A percentile compares a stretch with the other conserved stretches of the same genome.
Conservation (phyloP, 2,797 vertebrate genomes). For the Cephalopachus bancanus region DNA sequence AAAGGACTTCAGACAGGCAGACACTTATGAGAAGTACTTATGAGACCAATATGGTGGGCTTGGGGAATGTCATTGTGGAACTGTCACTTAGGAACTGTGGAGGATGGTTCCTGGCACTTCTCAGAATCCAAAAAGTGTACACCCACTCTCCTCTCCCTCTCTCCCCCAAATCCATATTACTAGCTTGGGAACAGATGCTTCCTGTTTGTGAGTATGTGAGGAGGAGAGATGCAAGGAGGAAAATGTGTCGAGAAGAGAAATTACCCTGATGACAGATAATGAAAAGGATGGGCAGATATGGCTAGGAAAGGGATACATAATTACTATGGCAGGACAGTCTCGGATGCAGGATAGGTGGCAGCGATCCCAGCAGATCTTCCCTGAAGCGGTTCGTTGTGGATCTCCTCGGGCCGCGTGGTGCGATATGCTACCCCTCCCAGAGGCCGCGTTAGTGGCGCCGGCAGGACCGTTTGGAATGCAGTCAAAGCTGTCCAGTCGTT, state of each 20-base stretch:
- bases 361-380: no score
- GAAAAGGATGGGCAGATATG: neutral
- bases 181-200: neutral
- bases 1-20: neutral
- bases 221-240: neutral
- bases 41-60: neutral
- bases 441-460: no score
- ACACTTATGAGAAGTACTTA: neutral
- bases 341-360: no score
- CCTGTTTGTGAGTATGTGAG: neutral
- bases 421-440: no score
- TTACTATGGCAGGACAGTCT: no score
- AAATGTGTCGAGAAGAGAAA: neutral
- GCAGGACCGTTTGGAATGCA: no score
- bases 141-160: neutral
- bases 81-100: neutral
- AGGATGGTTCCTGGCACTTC: neutral
- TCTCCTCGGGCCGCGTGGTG: no score
- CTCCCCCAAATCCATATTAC: neutral
- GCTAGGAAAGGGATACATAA: neutral
- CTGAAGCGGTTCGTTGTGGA: no score
- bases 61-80: neutral
- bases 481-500: no score
- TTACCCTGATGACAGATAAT: neutral
- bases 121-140: neutral